Evolutionary conservation across 2,888 invertebrate genomes (phyloP), one percentile per base, ranked within the genome.

Genomic region (Schizotus pectinicornis): DNA sequence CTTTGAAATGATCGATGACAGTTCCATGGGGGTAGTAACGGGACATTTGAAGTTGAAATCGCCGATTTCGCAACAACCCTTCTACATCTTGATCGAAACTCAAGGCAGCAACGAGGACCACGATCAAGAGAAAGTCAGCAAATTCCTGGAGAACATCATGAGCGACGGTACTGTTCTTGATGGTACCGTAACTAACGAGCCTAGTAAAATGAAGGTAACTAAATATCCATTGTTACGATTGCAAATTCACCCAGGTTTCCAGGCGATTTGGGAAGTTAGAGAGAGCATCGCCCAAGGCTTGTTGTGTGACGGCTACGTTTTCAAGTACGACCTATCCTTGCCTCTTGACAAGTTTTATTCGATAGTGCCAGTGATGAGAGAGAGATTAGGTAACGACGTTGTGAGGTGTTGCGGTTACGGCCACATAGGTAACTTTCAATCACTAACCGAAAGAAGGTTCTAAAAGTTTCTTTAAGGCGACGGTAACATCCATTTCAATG

Each of bases 241-340:
- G 34, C 41, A 22, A 8, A 7, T 12, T 33, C 13, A 34, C 14
- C 11, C 1, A 11, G 3, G 41, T 58, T 54, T 78, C 35, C 74
- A 87, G 88, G 83, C 84, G 43, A 86, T 98, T 53, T 98, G 97
- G 97, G 85, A 87, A 54, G 77, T 97, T 5, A 85, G 98, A 37
- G 98, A 98, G 80, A 83, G 89, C 54, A 90, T 97, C 41, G 86
- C 94, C 0, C 90, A 89, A 59, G 89, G 90, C 0, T 83, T 92
- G 8, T 75, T 90, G 56, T 76, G 81, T 7, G 92, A 93, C 66
- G 97, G 97, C 6, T 96, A 94, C 79, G 88, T 92, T 47, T 97
- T 92, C 80, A 98, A 98, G 77, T 98, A 98, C 76, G 99, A 99
- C 77, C 86, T 99, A 3, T 97, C 98, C 0, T 77, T 98, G 55